Evolutionary conservation across 2,888 invertebrate species (phyloP).

Genomic region (Zygaena filipendulae): DNA sequence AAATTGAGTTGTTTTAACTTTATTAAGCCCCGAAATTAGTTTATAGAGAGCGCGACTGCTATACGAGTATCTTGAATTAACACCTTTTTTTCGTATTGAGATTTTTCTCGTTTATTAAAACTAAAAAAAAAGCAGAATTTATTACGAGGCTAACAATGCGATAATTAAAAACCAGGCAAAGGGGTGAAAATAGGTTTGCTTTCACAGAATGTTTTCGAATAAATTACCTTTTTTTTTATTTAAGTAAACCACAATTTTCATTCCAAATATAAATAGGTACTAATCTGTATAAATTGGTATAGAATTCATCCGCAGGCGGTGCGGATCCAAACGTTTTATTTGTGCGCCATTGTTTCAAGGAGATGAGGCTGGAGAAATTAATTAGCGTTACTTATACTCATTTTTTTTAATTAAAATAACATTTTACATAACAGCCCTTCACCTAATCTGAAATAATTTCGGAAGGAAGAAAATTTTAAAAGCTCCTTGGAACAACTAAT

Average conservation of each 20-base stretch:
- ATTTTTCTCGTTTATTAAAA: slow-evolving; percentile 17
- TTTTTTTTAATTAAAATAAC: slow-evolving; percentile 64
- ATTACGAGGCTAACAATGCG: slow-evolving; percentile 19
- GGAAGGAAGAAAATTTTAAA: slow-evolving; percentile 62
- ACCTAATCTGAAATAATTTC: slow-evolving; percentile 59
- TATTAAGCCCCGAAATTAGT: slow-evolving; percentile 42
- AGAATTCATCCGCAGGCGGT: slow-evolving; percentile 11
- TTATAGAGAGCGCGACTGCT: slow-evolving; percentile 31
- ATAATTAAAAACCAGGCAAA: slow-evolving; percentile 19
- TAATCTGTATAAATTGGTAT: not conserved
- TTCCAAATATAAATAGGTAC: slow-evolving; percentile 8
- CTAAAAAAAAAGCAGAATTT: slow-evolving; percentile 17
- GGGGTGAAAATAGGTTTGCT: not conserved
- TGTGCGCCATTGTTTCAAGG: slow-evolving; percentile 43
- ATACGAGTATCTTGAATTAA: slow-evolving; percentile 25
- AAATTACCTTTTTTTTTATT: not conserved
- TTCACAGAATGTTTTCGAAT: not conserved
- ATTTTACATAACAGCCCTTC: slow-evolving; percentile 48
- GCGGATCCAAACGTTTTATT: slow-evolving; percentile 36
- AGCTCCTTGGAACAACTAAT: too few relatives aligned
- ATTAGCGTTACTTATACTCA: slow-evolving; percentile 46
- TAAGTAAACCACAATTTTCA: not conserved
- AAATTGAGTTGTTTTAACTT: slow-evolving; percentile 45
- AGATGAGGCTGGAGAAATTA: slow-evolving; percentile 43
- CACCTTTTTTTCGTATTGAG: slow-evolving; percentile 21